Evolutionary conservation across 2,113 vertebrate species (phyloP), one percentile per base, ranked within the genome.

Genomic region (Dendrocopos noguchii): DNA sequence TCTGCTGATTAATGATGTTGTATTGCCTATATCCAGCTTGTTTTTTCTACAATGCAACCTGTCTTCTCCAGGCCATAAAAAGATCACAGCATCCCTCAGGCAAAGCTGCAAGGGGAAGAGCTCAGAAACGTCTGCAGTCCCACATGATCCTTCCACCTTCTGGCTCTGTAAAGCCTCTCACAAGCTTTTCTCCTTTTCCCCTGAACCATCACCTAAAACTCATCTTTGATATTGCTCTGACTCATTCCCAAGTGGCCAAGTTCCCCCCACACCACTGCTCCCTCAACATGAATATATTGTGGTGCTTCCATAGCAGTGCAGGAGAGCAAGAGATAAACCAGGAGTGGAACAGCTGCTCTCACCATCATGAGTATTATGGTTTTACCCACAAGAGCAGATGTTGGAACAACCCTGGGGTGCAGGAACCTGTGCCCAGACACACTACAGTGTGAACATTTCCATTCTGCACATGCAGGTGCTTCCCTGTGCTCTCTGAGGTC

Each of bases 321-420:
- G 55, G 4, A 31, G 46, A 60, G 44, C 19, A 29, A 57, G 82
- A 67, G 61, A n/a, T 11, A 56, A 90, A 47, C 61, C 47, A 74
- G 68, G 53, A 82, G 42, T 2, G 9, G 59, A 71, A 34, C 20
- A 89, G 60, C 29, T 93, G 67, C 75, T 91, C 64, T 61, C 15
- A 1, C 47, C 65, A 59, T 16, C 29, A 7, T 3, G 7, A 77
- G 11, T 4, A 36, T 42, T 31, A 64, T 0, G 2, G 33, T 29
- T 81, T 76, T 29, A 61, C 15, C 78, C 34, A 44, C 14, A 17
- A 65, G 21, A 81, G 2, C 59, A 39, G 78, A 63, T 47, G 42
- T 12, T 71, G 59, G 33, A 80, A 52, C 44, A 78, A 2, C 12
- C 17, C 71, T 15, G 29, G 59, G 74, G 57, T 73, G 61, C 65